phyloP scores from a whole-genome alignment of 2,113 vertebrate genomes.

The Spermophilus dauricus region DNA sequence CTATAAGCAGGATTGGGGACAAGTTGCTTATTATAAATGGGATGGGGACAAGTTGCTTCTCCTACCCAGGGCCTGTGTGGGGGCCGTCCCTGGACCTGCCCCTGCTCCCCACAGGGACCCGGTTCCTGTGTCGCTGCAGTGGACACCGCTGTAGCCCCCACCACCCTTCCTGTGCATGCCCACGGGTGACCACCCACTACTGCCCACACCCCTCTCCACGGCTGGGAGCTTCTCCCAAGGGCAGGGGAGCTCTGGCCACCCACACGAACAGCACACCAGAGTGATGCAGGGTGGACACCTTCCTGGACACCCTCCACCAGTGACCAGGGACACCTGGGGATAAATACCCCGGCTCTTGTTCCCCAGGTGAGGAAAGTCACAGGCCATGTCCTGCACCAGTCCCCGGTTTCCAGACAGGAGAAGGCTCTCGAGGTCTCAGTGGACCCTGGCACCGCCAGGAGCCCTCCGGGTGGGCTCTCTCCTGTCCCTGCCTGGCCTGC shows the following conservation, averaged over 20 bases:
- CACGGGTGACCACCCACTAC: neutral
- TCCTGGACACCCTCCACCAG: neutral
- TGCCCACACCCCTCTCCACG: neutral
- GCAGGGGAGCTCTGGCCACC: neutral
- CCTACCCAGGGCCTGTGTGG: neutral
- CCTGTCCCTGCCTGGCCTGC: neutral
- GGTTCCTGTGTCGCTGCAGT: no score
- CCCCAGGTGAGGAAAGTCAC: neutral
- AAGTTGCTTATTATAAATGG: neutral
- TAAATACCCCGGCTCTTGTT: rapidly evolving
- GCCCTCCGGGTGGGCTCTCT: rapidly evolving
- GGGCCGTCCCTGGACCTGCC: no score
- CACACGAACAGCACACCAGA: no score
- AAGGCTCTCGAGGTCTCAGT: neutral
- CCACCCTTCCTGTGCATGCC: neutral
- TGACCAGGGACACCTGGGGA: neutral
- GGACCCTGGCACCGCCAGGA: neutral
- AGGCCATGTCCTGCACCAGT: rapidly evolving
- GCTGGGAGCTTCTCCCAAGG: no score
- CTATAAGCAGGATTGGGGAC: neutral
- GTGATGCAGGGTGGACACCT: no score
- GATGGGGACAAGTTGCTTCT: neutral
- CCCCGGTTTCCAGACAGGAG: neutral
- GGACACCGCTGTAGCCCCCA: neutral
- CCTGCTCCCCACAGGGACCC: neutral